phyloP scores from a whole-genome alignment of 2,113 vertebrate genomes.

The Hippocampus abdominalis region DNA sequence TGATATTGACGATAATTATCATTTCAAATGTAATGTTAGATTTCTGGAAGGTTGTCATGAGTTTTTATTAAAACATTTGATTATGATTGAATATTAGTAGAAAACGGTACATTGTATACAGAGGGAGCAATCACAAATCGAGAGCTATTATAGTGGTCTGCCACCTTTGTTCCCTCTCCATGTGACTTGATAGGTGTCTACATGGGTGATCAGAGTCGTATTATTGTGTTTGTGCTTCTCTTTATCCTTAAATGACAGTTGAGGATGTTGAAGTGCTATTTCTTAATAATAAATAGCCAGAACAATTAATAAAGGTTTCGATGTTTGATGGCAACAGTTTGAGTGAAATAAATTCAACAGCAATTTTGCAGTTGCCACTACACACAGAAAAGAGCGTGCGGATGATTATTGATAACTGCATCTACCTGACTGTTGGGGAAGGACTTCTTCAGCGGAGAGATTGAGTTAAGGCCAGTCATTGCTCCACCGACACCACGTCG shows the following conservation, averaged over 20 bases:
- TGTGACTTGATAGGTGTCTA: too few species aligned
- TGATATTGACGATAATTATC: neutral
- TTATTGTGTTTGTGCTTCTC: neutral
- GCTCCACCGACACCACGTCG: constrained; percentile 90
- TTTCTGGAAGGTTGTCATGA: too few species aligned
- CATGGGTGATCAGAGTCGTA: too few species aligned
- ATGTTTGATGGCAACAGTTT: neutral
- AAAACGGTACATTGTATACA: neutral
- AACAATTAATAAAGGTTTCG: neutral
- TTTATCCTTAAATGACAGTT: neutral
- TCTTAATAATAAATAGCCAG: neutral
- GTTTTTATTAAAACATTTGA: neutral
- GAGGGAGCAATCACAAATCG: neutral
- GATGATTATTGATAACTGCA: neutral
- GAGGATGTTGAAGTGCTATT: neutral
- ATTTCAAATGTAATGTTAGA: too few species aligned
- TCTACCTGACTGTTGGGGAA: constrained; percentile 90
- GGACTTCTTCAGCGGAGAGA: constrained; percentile 97
- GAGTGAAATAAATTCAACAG: neutral
- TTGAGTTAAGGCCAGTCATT: constrained; percentile 91
- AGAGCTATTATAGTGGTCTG: neutral
- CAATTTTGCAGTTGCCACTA: neutral
- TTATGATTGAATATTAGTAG: neutral
- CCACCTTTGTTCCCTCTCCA: neutral
- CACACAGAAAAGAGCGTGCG: neutral